phyloP scores from a whole-genome alignment of 2,113 vertebrate species.

The Oophaga pumilio region DNA sequence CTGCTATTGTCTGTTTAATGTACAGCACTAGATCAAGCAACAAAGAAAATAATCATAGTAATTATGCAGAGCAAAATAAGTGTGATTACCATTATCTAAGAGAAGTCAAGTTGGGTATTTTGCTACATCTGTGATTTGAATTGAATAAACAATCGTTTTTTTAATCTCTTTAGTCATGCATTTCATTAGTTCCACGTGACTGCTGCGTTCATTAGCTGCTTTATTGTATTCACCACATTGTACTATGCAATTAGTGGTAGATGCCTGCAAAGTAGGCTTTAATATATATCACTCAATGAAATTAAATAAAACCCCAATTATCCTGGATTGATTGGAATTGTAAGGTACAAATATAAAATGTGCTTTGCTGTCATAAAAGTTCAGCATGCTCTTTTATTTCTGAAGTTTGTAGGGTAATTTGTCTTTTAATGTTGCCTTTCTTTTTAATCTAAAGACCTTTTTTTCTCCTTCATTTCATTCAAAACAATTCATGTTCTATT shows the following conservation, averaged over 20 bases:
- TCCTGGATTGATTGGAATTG: constrained; percentile 32
- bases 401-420: background rate
- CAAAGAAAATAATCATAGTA: constrained; percentile 41
- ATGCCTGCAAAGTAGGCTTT: constrained; percentile 37
- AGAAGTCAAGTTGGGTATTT: constrained; percentile 48
- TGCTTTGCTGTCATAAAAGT: background rate
- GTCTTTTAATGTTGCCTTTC: background rate
- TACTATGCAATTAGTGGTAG: constrained; percentile 38
- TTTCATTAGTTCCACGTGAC: constrained; percentile 49
- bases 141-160: constrained; percentile 34
- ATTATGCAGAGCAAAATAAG: constrained; percentile 46
- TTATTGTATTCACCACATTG: constrained; percentile 40
- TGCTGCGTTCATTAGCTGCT: constrained; percentile 37
- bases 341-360: background rate
- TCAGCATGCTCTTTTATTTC: background rate
- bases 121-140: constrained; percentile 43
- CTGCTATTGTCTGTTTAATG: constrained; percentile 29
- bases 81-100: constrained; percentile 45
- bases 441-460: background rate
- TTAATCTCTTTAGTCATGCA: constrained; percentile 33
- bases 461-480: background rate
- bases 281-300: constrained; percentile 45
- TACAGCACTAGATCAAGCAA: constrained; percentile 30
- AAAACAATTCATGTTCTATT: background rate
- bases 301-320: constrained; percentile 46